A percentile compares a stretch with the other conserved stretches of the same genome.
Evolutionary conservation across 92 coral and sea anemone species (phyloP).

Genomic region (Epizoanthus ramosus): DNA sequence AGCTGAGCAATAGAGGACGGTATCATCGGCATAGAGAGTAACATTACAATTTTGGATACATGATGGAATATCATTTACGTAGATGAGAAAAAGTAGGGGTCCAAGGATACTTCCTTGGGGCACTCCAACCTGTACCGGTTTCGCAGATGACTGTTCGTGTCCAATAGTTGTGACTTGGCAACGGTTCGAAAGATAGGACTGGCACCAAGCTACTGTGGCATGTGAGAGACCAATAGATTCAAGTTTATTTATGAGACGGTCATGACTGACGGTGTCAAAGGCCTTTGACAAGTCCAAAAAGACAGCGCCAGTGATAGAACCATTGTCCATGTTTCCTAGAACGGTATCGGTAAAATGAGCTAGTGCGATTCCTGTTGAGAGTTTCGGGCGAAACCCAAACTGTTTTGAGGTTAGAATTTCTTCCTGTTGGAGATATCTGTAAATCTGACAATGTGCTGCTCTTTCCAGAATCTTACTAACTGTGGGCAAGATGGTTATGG

Average conservation of each 20-base stretch:
- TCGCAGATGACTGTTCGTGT: slow-evolving; percentile 18
- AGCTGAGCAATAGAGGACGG: slow-evolving; percentile 45
- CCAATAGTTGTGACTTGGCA: slow-evolving; percentile 49
- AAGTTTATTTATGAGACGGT: slow-evolving; percentile 29
- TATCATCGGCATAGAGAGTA: slow-evolving; percentile 39
- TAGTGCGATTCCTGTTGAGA: slow-evolving; percentile 39
- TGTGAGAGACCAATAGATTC: slow-evolving; percentile 35
- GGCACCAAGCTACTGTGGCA: slow-evolving; percentile 31
- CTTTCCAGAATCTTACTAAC: slow-evolving; percentile 27
- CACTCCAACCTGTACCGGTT: slow-evolving; percentile 41
- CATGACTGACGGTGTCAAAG: slow-evolving; percentile 48
- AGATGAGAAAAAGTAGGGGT: slow-evolving; percentile 34
- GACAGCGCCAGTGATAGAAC: slow-evolving; percentile 45
- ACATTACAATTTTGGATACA: slow-evolving; percentile 7
- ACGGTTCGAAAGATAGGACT: slow-evolving; percentile 45
- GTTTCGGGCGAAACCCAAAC: slow-evolving; percentile 35
- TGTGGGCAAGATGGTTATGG: slow-evolving; percentile 16
- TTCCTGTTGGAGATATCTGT: background rate
- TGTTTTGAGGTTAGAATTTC: slow-evolving; percentile 31
- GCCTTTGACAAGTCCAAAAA: slow-evolving; percentile 54
- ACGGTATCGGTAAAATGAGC: slow-evolving; percentile 54
- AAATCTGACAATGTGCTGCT: slow-evolving; percentile 15
- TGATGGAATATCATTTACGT: slow-evolving; percentile 37
- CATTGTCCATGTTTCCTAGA: slow-evolving; percentile 48
- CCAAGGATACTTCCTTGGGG: slow-evolving; percentile 58